Conservation (phyloP, 2,113 vertebrate species). For the Lampris incognitus region DNA sequence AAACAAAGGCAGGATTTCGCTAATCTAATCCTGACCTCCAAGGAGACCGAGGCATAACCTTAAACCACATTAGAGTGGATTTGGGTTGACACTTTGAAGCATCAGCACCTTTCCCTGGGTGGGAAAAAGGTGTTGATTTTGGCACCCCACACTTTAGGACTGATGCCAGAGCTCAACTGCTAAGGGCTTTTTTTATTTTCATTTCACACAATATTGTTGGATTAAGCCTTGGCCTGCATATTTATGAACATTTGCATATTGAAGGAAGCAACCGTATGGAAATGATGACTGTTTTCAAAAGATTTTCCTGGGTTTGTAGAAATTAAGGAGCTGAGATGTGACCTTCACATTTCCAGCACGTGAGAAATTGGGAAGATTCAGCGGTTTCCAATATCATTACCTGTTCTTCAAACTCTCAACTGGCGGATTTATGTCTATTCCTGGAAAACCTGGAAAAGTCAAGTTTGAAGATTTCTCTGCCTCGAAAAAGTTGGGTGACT, state of each 20-base stretch:
- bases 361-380: slow-evolving; percentile 16
- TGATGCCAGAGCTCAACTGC: slow-evolving; percentile 56
- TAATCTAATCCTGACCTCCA: slow-evolving; percentile 76
- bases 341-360: slow-evolving; percentile 29
- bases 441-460: slow-evolving; percentile 32
- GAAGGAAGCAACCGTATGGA: slow-evolving; percentile 21
- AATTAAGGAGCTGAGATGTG: background rate
- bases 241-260: background rate
- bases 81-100: slow-evolving; percentile 78
- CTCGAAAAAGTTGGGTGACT: slow-evolving; percentile 17
- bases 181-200: slow-evolving; percentile 27
- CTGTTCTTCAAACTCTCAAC: slow-evolving; percentile 14
- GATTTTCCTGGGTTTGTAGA: background rate
- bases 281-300: slow-evolving; percentile 39
- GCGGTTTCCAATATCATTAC: slow-evolving; percentile 27
- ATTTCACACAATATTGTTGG: slow-evolving; percentile 47
- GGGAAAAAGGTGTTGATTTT: slow-evolving; percentile 67
- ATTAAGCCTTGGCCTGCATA: slow-evolving; percentile 21
- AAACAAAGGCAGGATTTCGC: slow-evolving; percentile 74
- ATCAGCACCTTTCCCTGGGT: slow-evolving; percentile 77
- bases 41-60: slow-evolving; percentile 77
- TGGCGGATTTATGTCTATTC: slow-evolving; percentile 10
- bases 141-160: slow-evolving; percentile 46
- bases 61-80: slow-evolving; percentile 77
- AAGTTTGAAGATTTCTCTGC: slow-evolving; percentile 19